Base-by-base conservation (phyloP, 2,113 vertebrate species). In the Poicephalus gulielmi region DNA sequence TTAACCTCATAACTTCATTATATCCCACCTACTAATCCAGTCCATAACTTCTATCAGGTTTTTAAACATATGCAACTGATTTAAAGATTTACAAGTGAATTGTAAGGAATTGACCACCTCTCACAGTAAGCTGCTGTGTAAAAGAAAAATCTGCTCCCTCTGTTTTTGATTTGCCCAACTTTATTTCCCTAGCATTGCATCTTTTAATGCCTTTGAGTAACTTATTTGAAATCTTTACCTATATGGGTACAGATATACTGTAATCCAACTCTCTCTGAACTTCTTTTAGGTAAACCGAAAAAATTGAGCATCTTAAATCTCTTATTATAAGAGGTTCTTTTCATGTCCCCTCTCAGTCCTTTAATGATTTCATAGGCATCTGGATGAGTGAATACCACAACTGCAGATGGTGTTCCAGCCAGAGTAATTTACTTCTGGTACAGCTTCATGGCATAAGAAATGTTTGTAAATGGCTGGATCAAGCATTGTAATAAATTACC, bases 51-150 rank as follows among this genome's bases (percentile, higher is more conserved):
- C 41, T 23, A 60, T 44, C 10, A 46, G 24, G 50, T 71, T 47
- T 95, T 91, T 44, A 84, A 87, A 60, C 11, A 35, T 13, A 62
- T 16, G 39, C 14, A 81, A 49, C n/a, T 20, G 15, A 83, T 71
- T 19, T 71, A 39, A 86, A 59, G 25, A 63, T 73, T 79, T 92
- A 46, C 25, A 41, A 6, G 37, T 68, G 43, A 41, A 35, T 35
- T 59, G 57, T 39, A 71, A 57, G 52, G 18, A 89, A 86, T 35
- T 49, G 20, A 67, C 13, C 22, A 57, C 14, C 16, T 86, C 28
- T 22, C 43, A 35, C 10, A 11, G 4, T 64, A 73, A 55, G 2
- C 8, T 44, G 67, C 19, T 2, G 2, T 0, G 0, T 41, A 41
- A 78, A 83, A 68, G 39, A 92, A 78, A 73, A 62, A 68, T 5